These are phyloP conservation scores for Alentia gelatinosa DNA, from an alignment of 2,888 invertebrate species.

Conservation along the genomic window DNA sequence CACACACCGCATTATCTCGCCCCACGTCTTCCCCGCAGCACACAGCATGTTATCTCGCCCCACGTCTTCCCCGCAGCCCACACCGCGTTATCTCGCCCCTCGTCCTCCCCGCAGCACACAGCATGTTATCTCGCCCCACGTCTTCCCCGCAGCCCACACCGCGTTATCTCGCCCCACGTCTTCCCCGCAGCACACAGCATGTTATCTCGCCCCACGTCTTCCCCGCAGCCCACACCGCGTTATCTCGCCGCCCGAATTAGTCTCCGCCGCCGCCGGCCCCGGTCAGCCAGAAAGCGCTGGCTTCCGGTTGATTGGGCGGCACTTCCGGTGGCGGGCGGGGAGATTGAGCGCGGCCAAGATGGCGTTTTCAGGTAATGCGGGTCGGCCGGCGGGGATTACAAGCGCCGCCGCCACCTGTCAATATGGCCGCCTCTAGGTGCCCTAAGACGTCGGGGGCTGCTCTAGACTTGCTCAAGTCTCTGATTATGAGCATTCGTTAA, in stretches of 20 bases:
- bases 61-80: not conserved
- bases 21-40: no score
- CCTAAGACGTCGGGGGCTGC: slow-evolving; percentile 28
- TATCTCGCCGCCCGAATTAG: not conserved
- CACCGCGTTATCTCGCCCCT: not conserved
- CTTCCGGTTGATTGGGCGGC: slow-evolving; percentile 34
- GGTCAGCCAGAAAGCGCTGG: slow-evolving; percentile 30
- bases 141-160: not conserved
- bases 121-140: not conserved
- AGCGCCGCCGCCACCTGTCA: not conserved
- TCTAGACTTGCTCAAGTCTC: no score
- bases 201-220: not conserved
- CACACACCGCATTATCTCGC: no score
- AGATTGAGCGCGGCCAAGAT: slow-evolving; percentile 40
- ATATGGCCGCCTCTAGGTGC: slow-evolving; percentile 19
- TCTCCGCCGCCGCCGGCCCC: not conserved
- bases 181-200: not conserved
- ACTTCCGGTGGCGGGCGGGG: slow-evolving; percentile 9
- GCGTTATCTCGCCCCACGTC: not conserved
- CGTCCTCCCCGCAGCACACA: not conserved
- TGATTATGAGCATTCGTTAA: no score
- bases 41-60: no score
- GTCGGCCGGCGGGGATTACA: not conserved
- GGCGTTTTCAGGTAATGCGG: slow-evolving; percentile 47
- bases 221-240: not conserved